phyloP scores from a whole-genome alignment of 2,113 vertebrate species.

The Puntigrus tetrazona region DNA sequence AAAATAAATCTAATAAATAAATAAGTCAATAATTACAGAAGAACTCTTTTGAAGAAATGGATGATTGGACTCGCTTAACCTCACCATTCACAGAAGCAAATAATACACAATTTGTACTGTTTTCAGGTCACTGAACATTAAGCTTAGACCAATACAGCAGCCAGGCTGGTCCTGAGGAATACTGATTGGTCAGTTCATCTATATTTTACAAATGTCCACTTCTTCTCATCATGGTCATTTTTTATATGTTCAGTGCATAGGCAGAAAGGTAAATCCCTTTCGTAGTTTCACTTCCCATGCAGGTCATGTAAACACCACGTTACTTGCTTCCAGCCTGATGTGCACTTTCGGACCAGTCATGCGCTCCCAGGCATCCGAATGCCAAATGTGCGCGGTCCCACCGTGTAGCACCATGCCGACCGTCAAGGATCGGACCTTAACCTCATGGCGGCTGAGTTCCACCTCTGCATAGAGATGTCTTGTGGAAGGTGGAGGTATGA shows the following conservation, averaged over 20 bases:
- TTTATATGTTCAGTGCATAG: constrained; percentile 35
- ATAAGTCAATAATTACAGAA: constrained; percentile 74
- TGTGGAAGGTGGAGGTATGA: constrained; percentile 35
- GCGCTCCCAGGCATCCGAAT: background rate
- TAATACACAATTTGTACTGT: constrained; percentile 66
- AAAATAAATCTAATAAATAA: constrained; percentile 75
- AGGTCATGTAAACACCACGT: background rate
- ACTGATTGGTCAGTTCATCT: constrained; percentile 50
- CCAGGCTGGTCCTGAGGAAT: constrained; percentile 27
- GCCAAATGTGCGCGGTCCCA: constrained; percentile 29
- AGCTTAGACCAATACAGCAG: constrained; percentile 53
- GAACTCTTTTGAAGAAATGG: constrained; percentile 67
- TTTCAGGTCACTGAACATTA: constrained; percentile 67
- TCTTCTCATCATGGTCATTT: constrained; percentile 57
- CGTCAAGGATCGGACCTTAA: background rate
- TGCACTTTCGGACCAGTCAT: background rate
- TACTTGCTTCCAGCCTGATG: background rate
- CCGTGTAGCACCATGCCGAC: constrained; percentile 49
- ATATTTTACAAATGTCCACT: constrained; percentile 48
- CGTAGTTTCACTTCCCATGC: constrained; percentile 3
- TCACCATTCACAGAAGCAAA: constrained; percentile 69
- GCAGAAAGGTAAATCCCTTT: constrained; percentile 28
- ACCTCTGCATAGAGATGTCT: constrained; percentile 36
- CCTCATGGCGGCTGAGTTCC: constrained; percentile 24
- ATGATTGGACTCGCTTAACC: constrained; percentile 68